phyloP scores from a whole-genome alignment of 1,140 invertebrate genomes.

The Drosophila sproati region DNA sequence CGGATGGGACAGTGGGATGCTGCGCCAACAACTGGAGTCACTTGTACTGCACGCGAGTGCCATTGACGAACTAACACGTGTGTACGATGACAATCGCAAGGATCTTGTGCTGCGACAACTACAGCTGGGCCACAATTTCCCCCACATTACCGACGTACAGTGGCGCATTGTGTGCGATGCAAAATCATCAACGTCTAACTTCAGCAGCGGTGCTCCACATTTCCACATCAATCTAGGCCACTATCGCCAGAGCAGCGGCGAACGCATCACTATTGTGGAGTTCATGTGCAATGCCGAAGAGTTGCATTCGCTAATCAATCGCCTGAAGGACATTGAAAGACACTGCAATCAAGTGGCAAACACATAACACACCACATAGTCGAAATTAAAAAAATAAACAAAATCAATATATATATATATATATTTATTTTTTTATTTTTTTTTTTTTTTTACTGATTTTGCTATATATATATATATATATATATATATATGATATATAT shows the following conservation, averaged over 20 bases:
- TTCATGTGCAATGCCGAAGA: slow-evolving; percentile 82
- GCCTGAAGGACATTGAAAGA: slow-evolving; percentile 80
- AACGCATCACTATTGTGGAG: slow-evolving; percentile 69
- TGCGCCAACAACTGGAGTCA: slow-evolving; percentile 64
- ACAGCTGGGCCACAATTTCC: slow-evolving; percentile 70
- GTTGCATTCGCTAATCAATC: slow-evolving; percentile 77
- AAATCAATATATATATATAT: slow-evolving; percentile 34
- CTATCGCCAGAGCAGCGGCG: slow-evolving; percentile 68
- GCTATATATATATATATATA: slow-evolving; percentile 29
- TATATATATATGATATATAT: slow-evolving; percentile 16
- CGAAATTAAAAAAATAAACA: slow-evolving; percentile 28
- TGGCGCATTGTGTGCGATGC: slow-evolving; percentile 81
- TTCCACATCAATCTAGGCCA: slow-evolving; percentile 75
- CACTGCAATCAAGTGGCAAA: slow-evolving; percentile 72
- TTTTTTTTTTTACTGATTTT: too few species aligned
- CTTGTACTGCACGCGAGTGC: slow-evolving; percentile 42
- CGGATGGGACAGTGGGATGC: slow-evolving; percentile 40
- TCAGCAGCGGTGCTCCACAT: slow-evolving; percentile 65
- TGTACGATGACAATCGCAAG: slow-evolving; percentile 74
- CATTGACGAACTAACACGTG: slow-evolving; percentile 66
- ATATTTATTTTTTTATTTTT: too few species aligned
- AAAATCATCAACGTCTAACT: slow-evolving; percentile 73
- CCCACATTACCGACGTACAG: slow-evolving; percentile 79
- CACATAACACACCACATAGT: slow-evolving; percentile 29
- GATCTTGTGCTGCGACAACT: slow-evolving; percentile 69